Evolutionary conservation across 1,140 invertebrate species (phyloP).

Genomic region (Bombus affinis): DNA sequence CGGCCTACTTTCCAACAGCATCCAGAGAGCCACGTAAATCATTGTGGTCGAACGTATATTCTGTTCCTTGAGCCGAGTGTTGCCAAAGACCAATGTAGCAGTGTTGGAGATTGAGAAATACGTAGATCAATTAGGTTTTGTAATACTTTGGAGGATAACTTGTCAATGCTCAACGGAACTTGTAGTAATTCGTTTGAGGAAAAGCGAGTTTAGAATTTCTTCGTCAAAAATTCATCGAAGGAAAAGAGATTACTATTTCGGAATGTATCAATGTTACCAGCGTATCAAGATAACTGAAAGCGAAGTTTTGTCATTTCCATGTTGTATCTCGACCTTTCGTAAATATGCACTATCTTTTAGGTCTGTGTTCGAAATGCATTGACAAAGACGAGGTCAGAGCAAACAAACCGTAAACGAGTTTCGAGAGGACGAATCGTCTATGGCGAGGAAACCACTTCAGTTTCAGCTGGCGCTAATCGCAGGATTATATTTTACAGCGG

Average conservation of each 20-base stretch:
- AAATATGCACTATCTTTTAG: neutral
- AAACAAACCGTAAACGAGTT: constrained; percentile 43
- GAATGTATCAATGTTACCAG: no score
- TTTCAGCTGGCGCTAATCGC: constrained; percentile 62
- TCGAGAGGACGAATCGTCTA: constrained; percentile 39
- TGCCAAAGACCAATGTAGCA: neutral
- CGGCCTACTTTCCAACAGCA: constrained; percentile 22
- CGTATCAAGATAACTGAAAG: no score
- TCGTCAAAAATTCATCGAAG: no score
- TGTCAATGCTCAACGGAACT: neutral
- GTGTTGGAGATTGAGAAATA: neutral
- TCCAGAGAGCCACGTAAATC: neutral
- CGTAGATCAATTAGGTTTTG: neutral
- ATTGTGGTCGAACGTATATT: neutral
- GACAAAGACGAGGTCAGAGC: neutral
- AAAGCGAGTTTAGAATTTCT: no score
- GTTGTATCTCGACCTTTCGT: neutral
- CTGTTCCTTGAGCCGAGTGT: neutral
- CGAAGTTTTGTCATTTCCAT: no score
- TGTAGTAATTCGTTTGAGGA: no score
- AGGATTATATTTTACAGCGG: constrained; percentile 57
- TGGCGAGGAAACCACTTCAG: constrained; percentile 43
- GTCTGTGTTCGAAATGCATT: constrained; percentile 9
- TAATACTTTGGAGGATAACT: neutral
- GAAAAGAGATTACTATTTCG: no score